phyloP scores from a whole-genome alignment of 2,888 invertebrate species.

The Diarsia brunnea region DNA sequence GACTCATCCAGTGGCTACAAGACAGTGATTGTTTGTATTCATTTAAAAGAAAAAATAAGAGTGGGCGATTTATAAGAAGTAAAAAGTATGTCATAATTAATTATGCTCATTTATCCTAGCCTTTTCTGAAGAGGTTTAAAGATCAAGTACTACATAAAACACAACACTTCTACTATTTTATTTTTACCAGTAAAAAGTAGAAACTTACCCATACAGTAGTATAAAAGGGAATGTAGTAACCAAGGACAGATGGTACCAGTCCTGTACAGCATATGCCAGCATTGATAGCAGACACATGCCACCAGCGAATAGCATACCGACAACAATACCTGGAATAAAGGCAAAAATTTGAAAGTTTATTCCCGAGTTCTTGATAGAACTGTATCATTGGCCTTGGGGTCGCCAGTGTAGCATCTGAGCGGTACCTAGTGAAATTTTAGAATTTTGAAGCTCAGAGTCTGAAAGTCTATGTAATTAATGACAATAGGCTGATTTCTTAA shows the following conservation, averaged over 20 bases:
- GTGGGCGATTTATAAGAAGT: not conserved
- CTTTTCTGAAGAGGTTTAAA: not conserved
- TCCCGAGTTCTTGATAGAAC: not conserved
- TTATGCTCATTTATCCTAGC: not conserved
- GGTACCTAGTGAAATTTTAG: not conserved
- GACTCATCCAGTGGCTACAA: not conserved
- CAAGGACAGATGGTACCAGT: slow-evolving; percentile 92
- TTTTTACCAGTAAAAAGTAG: slow-evolving; percentile 5
- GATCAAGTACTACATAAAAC: not conserved
- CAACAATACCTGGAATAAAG: slow-evolving; percentile 88
- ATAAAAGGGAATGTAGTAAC: slow-evolving; percentile 92
- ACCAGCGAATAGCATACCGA: slow-evolving; percentile 92
- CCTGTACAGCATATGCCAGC: slow-evolving; percentile 90
- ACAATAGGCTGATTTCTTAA: not conserved
- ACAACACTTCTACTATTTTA: not conserved
- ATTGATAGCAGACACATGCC: slow-evolving; percentile 92
- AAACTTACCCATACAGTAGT: slow-evolving; percentile 87
- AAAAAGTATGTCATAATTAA: not conserved
- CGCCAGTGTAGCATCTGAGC: not conserved
- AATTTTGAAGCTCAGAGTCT: not conserved
- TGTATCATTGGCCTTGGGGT: too few species aligned
- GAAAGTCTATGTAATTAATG: not conserved
- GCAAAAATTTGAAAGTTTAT: not conserved
- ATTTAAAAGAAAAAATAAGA: not conserved
- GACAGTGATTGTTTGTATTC: too few species aligned